phyloP scores from a whole-genome alignment of 2,113 vertebrate species.

The Syrrhaptes paradoxus region DNA sequence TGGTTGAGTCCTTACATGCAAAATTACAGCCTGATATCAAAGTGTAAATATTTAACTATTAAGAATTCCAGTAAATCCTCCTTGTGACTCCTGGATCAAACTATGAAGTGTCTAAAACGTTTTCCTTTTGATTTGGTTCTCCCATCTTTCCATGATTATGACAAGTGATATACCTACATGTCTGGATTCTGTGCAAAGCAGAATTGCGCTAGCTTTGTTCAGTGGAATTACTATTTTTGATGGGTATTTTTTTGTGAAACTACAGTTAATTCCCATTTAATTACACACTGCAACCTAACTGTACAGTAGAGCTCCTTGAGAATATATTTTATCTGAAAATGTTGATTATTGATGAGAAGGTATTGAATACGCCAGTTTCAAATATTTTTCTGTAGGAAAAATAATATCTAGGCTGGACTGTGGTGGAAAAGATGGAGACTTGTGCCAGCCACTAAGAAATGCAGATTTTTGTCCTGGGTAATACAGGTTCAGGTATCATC shows the following conservation, averaged over 20 bases:
- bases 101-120: neutral
- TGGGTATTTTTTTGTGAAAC: neutral
- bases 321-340: neutral
- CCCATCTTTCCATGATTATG: neutral
- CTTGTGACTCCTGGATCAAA: neutral
- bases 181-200: neutral
- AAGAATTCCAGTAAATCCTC: neutral
- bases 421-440: neutral
- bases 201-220: neutral
- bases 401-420: neutral
- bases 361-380: neutral
- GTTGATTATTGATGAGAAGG: neutral
- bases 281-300: neutral
- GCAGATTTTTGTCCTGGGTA: neutral
- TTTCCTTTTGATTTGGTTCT: neutral
- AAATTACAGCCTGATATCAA: neutral
- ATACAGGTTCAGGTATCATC: neutral
- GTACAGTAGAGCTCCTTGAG: neutral
- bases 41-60: neutral
- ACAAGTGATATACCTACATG: neutral
- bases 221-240: neutral
- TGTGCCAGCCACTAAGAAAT: neutral
- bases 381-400: neutral
- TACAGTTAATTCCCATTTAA: neutral
- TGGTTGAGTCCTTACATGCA: neutral